Evolutionary conservation across 2,888 invertebrate genomes (phyloP).

Genomic region (Poecilus cupreus): DNA sequence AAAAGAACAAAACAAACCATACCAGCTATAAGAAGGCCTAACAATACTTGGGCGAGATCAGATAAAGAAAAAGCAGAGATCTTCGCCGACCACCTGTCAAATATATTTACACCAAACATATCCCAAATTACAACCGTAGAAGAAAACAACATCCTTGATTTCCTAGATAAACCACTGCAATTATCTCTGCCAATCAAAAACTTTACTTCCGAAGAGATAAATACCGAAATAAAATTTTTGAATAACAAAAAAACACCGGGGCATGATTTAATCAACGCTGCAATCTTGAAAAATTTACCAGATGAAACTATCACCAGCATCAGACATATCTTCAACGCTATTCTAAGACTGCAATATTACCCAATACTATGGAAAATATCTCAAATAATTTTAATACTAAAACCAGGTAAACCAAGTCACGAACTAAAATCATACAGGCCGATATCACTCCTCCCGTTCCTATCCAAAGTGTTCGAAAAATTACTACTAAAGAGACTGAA

Average conservation of each 20-base stretch:
- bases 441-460: too few species aligned
- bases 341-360: conserved; percentile 59
- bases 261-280: conserved; percentile 59
- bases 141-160: background rate
- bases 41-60: too few species aligned
- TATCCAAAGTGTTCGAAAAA: conserved; percentile 62
- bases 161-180: background rate
- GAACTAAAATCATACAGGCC: conserved; percentile 59
- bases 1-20: background rate
- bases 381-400: conserved; percentile 46
- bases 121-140: background rate
- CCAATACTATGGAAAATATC: conserved; percentile 62
- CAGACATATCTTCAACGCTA: conserved; percentile 62
- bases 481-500: conserved; percentile 58
- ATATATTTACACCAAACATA: background rate
- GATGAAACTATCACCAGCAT: conserved; percentile 59
- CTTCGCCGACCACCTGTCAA: conserved; percentile 36
- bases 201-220: background rate
- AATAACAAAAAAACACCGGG: conserved; percentile 18
- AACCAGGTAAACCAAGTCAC: conserved; percentile 60
- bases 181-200: background rate
- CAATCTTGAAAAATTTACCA: conserved; percentile 61
- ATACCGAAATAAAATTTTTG: conserved; percentile 2
- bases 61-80: conserved; percentile 56
- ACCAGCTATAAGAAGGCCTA: conserved; percentile 9